These are phyloP conservation scores for Oxyruncus cristatus DNA, from an alignment of 2,113 vertebrate genomes.

Conservation along the genomic window DNA sequence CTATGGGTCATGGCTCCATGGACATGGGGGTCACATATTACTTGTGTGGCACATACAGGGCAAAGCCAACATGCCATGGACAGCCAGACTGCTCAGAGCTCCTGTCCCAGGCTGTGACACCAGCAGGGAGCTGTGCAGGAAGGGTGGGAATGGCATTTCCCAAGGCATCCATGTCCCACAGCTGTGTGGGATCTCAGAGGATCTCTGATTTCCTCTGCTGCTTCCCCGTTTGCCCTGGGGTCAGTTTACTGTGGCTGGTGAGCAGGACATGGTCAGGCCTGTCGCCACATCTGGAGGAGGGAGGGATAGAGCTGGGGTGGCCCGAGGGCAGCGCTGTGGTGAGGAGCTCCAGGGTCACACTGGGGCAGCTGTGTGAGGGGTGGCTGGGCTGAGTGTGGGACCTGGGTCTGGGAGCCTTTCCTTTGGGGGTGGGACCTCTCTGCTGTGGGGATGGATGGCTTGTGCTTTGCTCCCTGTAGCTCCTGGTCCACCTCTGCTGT, in stretches of 20 bases:
- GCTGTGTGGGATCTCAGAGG: background rate
- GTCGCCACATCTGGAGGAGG: background rate
- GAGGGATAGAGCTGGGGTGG: background rate
- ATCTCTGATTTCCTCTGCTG: background rate
- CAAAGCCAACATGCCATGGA: background rate
- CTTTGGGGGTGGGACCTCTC: background rate
- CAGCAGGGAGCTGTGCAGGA: background rate
- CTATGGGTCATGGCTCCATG: background rate
- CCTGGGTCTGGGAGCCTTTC: background rate
- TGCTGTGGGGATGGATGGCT: background rate
- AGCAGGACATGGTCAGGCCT: background rate
- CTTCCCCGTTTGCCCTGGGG: background rate
- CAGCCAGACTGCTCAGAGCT: background rate
- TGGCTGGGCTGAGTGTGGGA: background rate
- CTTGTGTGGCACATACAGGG: background rate
- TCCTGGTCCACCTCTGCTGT: background rate
- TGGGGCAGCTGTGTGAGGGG: background rate
- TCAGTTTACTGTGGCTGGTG: background rate
- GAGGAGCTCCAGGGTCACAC: background rate
- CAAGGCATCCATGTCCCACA: background rate
- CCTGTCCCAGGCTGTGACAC: background rate
- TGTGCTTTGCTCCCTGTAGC: background rate
- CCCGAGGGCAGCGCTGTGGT: background rate
- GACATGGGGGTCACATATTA: background rate
- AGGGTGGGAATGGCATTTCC: background rate